Percentiles rank a stretch among this genome's conserved stretches.
Conservation (phyloP, 2,113 vertebrate species). For the Grus americana region DNA sequence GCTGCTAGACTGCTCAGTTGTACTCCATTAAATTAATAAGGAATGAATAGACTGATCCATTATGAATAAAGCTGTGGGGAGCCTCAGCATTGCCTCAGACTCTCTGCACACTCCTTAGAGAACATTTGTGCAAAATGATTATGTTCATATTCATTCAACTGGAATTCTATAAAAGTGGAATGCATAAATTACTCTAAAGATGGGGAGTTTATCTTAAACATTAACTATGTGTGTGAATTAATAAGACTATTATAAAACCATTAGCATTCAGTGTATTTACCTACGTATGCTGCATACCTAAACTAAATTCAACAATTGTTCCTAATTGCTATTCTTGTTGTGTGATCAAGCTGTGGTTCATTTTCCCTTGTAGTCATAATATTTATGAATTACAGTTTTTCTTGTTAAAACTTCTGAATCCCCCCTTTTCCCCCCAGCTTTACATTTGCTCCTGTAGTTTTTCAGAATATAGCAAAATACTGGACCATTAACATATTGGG, state of each 20-base stretch:
- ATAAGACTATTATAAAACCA: constrained; percentile 95
- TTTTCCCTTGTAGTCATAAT: constrained; percentile 71
- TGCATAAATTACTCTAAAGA: constrained; percentile 85
- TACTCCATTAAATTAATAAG: constrained; percentile 93
- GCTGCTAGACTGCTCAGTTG: constrained; percentile 84
- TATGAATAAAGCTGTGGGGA: constrained; percentile 87
- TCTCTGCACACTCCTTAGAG: constrained; percentile 82
- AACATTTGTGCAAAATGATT: constrained; percentile 86
- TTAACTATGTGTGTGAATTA: constrained; percentile 92
- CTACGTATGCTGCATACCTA: constrained; percentile 69
- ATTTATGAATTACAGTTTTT: constrained; percentile 60
- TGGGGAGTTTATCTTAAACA: constrained; percentile 85
- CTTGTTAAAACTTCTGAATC: constrained; percentile 20
- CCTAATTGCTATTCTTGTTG: constrained; percentile 68
- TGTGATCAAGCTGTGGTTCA: constrained; percentile 67
- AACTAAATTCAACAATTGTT: constrained; percentile 66
- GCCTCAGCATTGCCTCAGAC: constrained; percentile 76
- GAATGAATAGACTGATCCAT: constrained; percentile 88
- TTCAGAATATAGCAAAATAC: background rate
- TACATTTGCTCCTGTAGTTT: background rate
- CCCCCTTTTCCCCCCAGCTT: background rate
- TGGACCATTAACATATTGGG: background rate
- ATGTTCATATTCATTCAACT: constrained; percentile 85
- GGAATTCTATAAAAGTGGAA: constrained; percentile 86
- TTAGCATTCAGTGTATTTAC: constrained; percentile 88